Percentiles rank a stretch among this genome's conserved stretches.
These are phyloP conservation scores for Alces alces DNA, from an alignment of 2,113 vertebrate genomes.

Conservation along the genomic window DNA sequence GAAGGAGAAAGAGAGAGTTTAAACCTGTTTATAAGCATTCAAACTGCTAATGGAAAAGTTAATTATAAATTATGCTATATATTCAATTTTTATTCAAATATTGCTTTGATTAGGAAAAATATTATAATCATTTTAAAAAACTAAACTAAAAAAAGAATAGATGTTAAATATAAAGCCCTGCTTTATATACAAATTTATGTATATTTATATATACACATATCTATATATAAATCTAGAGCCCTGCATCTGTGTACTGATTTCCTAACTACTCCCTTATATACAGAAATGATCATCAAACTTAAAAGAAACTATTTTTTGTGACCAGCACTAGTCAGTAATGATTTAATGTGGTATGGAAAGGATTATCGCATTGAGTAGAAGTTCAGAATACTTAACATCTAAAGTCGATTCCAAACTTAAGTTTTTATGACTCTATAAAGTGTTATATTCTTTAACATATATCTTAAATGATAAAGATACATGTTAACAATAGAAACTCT, in stretches of 20 bases:
- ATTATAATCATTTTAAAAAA: neutral
- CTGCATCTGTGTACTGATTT: neutral
- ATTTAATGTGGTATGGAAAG: neutral
- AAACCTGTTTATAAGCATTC: neutral
- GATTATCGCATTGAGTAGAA: neutral
- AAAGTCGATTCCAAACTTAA: neutral
- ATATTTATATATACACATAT: neutral
- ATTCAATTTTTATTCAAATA: slow-evolving; percentile 2
- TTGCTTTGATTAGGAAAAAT: neutral
- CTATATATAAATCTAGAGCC: neutral
- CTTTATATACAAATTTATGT: neutral
- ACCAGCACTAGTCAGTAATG: neutral
- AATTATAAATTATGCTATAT: neutral
- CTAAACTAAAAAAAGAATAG: neutral
- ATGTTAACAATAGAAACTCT: neutral
- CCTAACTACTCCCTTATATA: neutral
- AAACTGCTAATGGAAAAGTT: neutral
- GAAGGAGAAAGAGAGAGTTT: neutral
- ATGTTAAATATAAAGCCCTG: neutral
- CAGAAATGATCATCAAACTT: neutral
- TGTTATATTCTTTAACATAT: neutral
- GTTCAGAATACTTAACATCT: neutral
- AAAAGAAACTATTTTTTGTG: neutral
- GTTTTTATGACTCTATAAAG: neutral
- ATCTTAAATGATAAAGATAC: neutral